phyloP scores from a whole-genome alignment of 1,140 invertebrate species.

The Vollenhovia emeryi region DNA sequence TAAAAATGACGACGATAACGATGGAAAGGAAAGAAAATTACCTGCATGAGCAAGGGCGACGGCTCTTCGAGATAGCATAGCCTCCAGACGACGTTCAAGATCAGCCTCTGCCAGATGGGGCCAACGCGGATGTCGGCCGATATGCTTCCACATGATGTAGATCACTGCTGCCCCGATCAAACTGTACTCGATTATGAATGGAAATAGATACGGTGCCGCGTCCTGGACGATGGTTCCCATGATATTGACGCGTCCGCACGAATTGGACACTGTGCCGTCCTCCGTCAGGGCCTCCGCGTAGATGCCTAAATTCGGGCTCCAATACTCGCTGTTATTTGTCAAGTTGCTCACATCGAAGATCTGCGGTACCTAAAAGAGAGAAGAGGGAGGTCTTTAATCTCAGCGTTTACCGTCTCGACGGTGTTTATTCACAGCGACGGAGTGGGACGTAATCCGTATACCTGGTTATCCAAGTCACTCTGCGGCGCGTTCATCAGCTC shows the following conservation, averaged over 20 bases:
- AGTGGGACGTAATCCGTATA: neutral
- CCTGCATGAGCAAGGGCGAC: slow-evolving; percentile 92
- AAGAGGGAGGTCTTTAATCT: neutral
- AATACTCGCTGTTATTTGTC: slow-evolving; percentile 82
- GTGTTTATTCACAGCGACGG: neutral
- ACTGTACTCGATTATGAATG: slow-evolving; percentile 98
- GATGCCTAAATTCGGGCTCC: slow-evolving; percentile 85
- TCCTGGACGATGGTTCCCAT: slow-evolving; percentile 97
- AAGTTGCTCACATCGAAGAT: slow-evolving; percentile 74
- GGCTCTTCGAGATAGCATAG: slow-evolving; percentile 93
- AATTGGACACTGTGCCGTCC: slow-evolving; percentile 84
- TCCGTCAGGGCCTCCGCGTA: slow-evolving; percentile 87
- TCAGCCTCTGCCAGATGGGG: slow-evolving; percentile 92
- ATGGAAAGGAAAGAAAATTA: slow-evolving; percentile 46
- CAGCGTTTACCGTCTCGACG: neutral
- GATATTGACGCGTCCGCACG: slow-evolving; percentile 93
- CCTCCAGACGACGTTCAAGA: slow-evolving; percentile 93
- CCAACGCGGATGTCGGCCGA: slow-evolving; percentile 91
- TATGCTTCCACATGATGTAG: slow-evolving; percentile 99
- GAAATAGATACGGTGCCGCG: slow-evolving; percentile 96
- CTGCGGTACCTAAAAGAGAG: slow-evolving; percentile 64
- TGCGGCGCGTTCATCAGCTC: slow-evolving; percentile 72
- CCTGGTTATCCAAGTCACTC: slow-evolving; percentile 70
- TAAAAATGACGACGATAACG: neutral
- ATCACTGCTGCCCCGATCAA: slow-evolving; percentile 98